These are phyloP conservation scores for Anabacerthia variegaticeps DNA, from an alignment of 2,797 vertebrate genomes.

Conservation along the genomic window DNA sequence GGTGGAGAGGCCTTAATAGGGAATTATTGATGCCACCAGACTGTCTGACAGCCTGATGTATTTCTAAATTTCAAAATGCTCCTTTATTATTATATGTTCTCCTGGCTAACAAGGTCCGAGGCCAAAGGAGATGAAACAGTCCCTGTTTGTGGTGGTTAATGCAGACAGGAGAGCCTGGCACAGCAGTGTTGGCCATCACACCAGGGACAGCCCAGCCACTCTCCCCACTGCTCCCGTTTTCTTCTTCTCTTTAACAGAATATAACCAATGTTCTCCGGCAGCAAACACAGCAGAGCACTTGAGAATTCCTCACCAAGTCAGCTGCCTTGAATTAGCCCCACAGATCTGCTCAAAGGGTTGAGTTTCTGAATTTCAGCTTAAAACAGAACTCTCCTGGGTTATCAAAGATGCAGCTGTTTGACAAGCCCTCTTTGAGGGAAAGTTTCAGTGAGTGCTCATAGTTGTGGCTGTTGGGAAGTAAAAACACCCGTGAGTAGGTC, in stretches of 20 bases:
- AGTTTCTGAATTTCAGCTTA: not conserved
- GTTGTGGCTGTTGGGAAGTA: fast-evolving
- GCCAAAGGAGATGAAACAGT: not conserved
- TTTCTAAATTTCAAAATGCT: not conserved
- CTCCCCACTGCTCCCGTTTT: not conserved
- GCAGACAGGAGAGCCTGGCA: not conserved
- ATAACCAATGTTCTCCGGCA: fast-evolving
- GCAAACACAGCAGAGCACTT: fast-evolving
- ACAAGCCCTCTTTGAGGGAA: fast-evolving
- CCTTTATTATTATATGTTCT: not conserved
- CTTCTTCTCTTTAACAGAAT: not conserved
- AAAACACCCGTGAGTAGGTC: fast-evolving
- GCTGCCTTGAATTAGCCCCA: not conserved
- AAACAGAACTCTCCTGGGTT: not conserved
- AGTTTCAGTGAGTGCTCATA: fast-evolving
- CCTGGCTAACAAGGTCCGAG: not conserved
- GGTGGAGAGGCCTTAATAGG: conserved; percentile 70
- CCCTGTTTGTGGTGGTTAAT: not conserved
- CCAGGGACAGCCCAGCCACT: not conserved
- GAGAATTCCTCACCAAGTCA: not conserved
- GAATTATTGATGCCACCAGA: conserved; percentile 72
- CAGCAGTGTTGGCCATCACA: not conserved
- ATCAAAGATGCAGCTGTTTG: fast-evolving
- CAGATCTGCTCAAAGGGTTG: not conserved
- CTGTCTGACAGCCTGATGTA: conserved; percentile 19